phyloP scores from a whole-genome alignment of 1,140 invertebrate genomes.

The Drosophila sturtevanti region DNA sequence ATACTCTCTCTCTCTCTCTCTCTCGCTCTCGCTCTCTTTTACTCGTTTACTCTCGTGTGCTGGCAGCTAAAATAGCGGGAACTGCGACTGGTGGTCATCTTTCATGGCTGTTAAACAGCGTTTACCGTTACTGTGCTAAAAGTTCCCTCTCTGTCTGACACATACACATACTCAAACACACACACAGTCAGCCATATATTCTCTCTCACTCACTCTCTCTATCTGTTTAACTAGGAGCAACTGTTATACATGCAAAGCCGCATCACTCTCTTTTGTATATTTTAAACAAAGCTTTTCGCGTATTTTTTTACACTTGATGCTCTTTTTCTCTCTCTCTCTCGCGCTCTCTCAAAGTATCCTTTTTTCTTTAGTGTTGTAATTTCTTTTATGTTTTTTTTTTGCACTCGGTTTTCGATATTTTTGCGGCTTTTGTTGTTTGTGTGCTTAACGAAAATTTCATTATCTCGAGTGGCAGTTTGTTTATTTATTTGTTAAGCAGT shows the following conservation, averaged over 20 bases:
- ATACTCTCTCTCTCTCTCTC: background rate
- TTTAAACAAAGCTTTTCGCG: conserved; percentile 39
- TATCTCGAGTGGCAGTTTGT: conserved; percentile 72
- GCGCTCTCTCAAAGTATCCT: too few relatives aligned
- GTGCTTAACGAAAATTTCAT: conserved; percentile 62
- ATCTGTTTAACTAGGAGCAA: conserved; percentile 28
- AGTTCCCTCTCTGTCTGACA: background rate
- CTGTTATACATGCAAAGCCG: conserved; percentile 60
- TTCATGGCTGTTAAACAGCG: conserved; percentile 39
- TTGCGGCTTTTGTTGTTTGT: conserved; percentile 54
- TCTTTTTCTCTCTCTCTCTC: background rate
- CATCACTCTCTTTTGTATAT: conserved; percentile 30
- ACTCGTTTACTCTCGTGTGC: too few relatives aligned
- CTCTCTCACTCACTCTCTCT: conserved; percentile 1
- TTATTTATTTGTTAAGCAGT: conserved; percentile 66
- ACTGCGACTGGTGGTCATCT: conserved; percentile 27
- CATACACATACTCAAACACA: conserved; percentile 6
- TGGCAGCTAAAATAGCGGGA: conserved; percentile 9
- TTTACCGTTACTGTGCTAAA: conserved; percentile 20
- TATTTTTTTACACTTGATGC: conserved; percentile 25
- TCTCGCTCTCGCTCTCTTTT: background rate
- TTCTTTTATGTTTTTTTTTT: conserved; percentile 4
- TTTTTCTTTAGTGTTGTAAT: background rate
- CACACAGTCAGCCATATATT: background rate
- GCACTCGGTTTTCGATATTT: conserved; percentile 18